These are phyloP conservation scores for Sebastes umbrosus DNA, from an alignment of 2,797 vertebrate species.

Conservation along the genomic window DNA sequence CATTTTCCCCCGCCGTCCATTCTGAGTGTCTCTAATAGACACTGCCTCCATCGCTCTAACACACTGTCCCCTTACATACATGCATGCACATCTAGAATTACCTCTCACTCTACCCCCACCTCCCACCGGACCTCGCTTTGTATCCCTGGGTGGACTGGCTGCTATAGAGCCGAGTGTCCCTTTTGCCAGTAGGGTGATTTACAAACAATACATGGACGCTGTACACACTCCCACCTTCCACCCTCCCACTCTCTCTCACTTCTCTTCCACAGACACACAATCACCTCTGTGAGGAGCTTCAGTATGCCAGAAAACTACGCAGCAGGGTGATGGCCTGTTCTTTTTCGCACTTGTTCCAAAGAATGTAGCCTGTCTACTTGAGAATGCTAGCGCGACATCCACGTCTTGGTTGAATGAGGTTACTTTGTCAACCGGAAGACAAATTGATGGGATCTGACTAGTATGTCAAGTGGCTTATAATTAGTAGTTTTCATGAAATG, in stretches of 20 bases:
- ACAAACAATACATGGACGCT: slow-evolving; percentile 80
- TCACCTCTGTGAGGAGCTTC: slow-evolving; percentile 73
- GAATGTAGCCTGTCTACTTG: slow-evolving; percentile 61
- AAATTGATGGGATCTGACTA: slow-evolving; percentile 27
- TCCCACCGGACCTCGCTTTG: slow-evolving; percentile 60
- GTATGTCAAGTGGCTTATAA: slow-evolving; percentile 43
- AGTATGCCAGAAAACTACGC: slow-evolving; percentile 66
- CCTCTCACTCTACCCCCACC: slow-evolving; percentile 47
- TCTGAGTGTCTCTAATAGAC: slow-evolving; percentile 53
- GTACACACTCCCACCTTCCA: slow-evolving; percentile 76
- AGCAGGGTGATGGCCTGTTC: slow-evolving; percentile 71
- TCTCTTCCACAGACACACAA: slow-evolving; percentile 68
- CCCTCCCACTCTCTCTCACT: slow-evolving; percentile 74
- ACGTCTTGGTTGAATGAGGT: slow-evolving; percentile 45
- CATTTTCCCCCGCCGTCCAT: slow-evolving; percentile 49
- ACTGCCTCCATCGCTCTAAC: slow-evolving; percentile 38
- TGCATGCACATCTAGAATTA: slow-evolving; percentile 63
- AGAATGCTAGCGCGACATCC: slow-evolving; percentile 47
- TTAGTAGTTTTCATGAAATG: slow-evolving; percentile 35
- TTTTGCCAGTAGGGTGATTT: slow-evolving; percentile 81
- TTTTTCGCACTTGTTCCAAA: slow-evolving; percentile 67
- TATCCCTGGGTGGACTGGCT: slow-evolving; percentile 70
- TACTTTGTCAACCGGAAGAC: slow-evolving; percentile 44
- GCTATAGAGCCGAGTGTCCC: slow-evolving; percentile 74
- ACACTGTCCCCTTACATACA: slow-evolving; percentile 42